phyloP scores from a whole-genome alignment of 2,113 vertebrate species.

The Sphyrna mokarran region DNA sequence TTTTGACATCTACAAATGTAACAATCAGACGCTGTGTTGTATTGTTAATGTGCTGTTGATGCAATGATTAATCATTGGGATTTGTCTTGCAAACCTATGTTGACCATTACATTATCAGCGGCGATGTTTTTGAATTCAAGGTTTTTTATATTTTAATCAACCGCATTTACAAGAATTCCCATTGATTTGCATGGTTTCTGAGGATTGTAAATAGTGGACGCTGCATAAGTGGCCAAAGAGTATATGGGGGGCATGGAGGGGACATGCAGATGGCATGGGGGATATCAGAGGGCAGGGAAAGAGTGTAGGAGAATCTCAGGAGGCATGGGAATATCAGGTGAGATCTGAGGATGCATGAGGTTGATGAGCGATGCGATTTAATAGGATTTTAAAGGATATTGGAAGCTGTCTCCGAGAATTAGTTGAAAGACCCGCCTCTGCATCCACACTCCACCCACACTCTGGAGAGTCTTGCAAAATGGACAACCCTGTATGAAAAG shows the following conservation, averaged over 20 bases:
- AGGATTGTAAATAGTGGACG: neutral
- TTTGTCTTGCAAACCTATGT: too few relatives aligned
- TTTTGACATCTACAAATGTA: too few relatives aligned
- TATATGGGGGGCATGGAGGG: neutral
- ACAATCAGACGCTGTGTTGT: too few relatives aligned
- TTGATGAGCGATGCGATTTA: neutral
- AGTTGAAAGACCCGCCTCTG: neutral
- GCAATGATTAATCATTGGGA: too few relatives aligned
- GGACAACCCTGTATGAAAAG: neutral
- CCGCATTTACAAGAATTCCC: neutral
- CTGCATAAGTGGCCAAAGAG: neutral
- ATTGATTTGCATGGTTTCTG: neutral
- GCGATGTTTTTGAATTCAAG: neutral
- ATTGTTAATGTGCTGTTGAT: too few relatives aligned
- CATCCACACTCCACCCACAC: too few relatives aligned
- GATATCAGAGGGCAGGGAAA: neutral
- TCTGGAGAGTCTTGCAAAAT: too few relatives aligned
- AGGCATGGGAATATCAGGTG: neutral
- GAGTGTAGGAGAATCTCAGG: neutral
- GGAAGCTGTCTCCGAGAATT: neutral
- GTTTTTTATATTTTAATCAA: neutral
- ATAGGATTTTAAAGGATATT: neutral
- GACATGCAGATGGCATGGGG: neutral
- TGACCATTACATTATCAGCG: neutral
- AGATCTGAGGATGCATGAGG: neutral